phyloP scores from a whole-genome alignment of 2,113 vertebrate genomes.

The Caracal caracal region DNA sequence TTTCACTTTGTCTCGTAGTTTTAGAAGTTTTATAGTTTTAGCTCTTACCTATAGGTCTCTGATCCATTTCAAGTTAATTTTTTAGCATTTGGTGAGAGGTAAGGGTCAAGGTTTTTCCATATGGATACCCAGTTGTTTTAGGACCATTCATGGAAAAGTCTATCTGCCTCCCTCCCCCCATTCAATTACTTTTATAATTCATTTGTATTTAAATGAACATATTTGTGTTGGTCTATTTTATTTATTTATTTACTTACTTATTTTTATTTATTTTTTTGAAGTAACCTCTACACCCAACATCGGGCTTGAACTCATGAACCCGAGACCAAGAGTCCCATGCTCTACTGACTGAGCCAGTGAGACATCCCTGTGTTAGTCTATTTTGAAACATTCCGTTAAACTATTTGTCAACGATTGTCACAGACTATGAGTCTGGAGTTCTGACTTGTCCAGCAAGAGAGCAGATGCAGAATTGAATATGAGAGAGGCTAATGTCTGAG shows the following conservation, averaged over 20 bases:
- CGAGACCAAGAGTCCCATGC: not conserved
- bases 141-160: slow-evolving; percentile 25
- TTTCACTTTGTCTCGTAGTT: slow-evolving; percentile 15
- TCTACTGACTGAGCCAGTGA: not conserved
- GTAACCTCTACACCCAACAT: not conserved
- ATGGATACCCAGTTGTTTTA: not conserved
- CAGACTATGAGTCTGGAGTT: too few species aligned
- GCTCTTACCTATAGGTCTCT: not conserved
- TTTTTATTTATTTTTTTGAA: not conserved
- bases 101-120: not conserved
- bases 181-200: slow-evolving; percentile 20
- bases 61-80: slow-evolving; percentile 17
- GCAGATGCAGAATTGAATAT: too few species aligned
- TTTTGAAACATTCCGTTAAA: slow-evolving; percentile 32
- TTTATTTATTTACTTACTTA: not conserved
- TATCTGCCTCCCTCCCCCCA: not conserved
- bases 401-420: not conserved
- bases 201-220: slow-evolving; percentile 22
- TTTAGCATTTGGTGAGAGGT: not conserved
- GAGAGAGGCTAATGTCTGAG: too few species aligned
- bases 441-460: too few species aligned
- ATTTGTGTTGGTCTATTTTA: slow-evolving; percentile 22
- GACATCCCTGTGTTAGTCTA: not conserved
- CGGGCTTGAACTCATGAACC: not conserved
- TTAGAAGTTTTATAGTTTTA: slow-evolving; percentile 12